These are phyloP conservation scores for Myotis daubentonii DNA, from an alignment of 2,797 vertebrate species.

Conservation along the genomic window DNA sequence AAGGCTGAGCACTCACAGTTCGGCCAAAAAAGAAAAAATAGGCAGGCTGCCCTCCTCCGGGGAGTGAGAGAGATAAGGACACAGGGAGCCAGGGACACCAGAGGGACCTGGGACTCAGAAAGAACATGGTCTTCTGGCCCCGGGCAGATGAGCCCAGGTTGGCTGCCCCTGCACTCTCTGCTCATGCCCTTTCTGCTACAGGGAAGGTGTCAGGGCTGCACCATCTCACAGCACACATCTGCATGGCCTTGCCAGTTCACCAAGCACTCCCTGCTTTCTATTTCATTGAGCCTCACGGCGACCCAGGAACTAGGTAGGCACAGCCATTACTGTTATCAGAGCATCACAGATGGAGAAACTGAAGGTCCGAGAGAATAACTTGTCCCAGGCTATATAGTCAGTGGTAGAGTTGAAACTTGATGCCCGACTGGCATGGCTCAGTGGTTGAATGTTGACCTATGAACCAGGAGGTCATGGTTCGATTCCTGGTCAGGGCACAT, in stretches of 20 bases:
- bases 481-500: too few relatives aligned
- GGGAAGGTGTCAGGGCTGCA: neutral
- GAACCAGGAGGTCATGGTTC: too few relatives aligned
- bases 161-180: neutral
- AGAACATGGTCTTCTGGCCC: neutral
- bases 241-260: neutral
- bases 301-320: neutral
- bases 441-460: too few relatives aligned
- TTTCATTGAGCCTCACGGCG: neutral
- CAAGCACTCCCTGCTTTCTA: neutral
- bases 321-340: neutral
- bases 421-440: too few relatives aligned
- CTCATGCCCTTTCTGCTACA: neutral
- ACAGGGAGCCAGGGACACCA: neutral
- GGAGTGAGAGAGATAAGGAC: neutral
- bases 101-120: neutral
- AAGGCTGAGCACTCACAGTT: neutral
- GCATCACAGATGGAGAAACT: neutral
- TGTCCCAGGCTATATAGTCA: neutral
- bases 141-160: neutral
- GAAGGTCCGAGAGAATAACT: neutral
- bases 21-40: neutral
- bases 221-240: accelerated
- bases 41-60: neutral
- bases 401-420: neutral